Base-by-base conservation (phyloP, 2,797 vertebrate species). In the Paratrypauchen microcephalus region DNA sequence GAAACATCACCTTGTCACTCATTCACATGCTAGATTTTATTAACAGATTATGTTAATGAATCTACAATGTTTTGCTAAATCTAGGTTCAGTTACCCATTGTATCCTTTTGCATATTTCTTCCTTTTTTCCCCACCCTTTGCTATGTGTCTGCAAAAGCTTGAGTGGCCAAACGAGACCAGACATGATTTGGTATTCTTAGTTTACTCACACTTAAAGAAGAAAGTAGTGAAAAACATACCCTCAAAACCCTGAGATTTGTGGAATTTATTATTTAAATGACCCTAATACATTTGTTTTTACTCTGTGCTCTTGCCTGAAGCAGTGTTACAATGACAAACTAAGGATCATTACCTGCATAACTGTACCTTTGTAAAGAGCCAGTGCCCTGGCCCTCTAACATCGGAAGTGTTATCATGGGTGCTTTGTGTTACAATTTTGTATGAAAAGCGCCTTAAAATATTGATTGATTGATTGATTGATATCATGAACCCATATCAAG, bases 31-130 rank as follows among this genome's bases (percentile, higher is more conserved):
- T 57, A 16, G 26, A 24, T 56, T 32, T 18, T 30, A 18, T n/a
- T 4, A 1, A 54, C 36, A 12, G 23, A 24, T 24, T 32, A 39
- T 59, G 77, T 79, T 78, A 84, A 87, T 82, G 78, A n/a, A 83
- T 86, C 83, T 41, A 24, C 74, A 32, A 55, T 52, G 52, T 64
- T 39, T 61, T 65, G 73, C 15, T 68, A 63, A 30, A 71, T 77
- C 78, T 11, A 4, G 2, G 18, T 47, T 52, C 15, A 65, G 4
- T 65, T 30, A 77, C 11, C 11, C 39, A 73, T 23, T 47, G n/a
- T 23, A 26, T 26, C 4, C n/a, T 26, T 3, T 57, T 28, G 52
- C 66, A 26, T 65, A 36, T 54, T 5, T 41, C 47, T 21, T 64
- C 45, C 16, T 32, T 74, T 66, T 59, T 45, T 41, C 30, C 30